Percentiles rank a stretch among this genome's conserved stretches.
Conservation (phyloP, 37 sponge, comb jelly and placozoan genomes). For the Agelas oroides region DNA sequence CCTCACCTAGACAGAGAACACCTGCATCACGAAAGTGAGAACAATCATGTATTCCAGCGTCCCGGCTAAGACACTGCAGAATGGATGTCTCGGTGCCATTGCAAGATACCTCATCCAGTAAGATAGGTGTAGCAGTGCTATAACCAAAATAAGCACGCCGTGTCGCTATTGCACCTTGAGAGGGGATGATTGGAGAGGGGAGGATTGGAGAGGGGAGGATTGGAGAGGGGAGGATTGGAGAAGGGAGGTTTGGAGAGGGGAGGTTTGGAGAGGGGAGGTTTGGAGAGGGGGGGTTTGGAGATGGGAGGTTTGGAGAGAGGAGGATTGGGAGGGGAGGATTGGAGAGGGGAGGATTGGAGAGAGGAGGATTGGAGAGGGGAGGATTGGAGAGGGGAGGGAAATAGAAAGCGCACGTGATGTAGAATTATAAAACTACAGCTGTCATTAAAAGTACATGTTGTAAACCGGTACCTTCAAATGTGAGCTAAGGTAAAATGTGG, state of each 20-base stretch:
- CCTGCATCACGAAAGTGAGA: conserved; percentile 33
- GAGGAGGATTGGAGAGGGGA: neutral
- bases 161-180: neutral
- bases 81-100: conserved; percentile 25
- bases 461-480: no score
- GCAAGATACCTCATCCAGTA: conserved; percentile 27
- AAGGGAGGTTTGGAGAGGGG: neutral
- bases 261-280: neutral
- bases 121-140: neutral
- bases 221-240: neutral
- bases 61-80: conserved; percentile 19
- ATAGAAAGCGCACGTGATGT: no score
- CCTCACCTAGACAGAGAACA: conserved; percentile 37
- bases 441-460: no score
- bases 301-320: neutral
- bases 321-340: neutral
- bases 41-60: conserved; percentile 28
- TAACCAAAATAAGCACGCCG: neutral
- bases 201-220: neutral
- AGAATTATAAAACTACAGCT: no score
- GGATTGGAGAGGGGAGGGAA: neutral
- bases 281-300: neutral
- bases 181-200: no score
- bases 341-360: neutral
- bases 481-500: no score